phyloP scores from a whole-genome alignment of 2,113 vertebrate species.

The human region GRCh38 chr16:59736001-59736500 shows the following conservation, averaged over 20 bases:
- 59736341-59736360: too few relatives aligned
- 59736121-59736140: too few relatives aligned
- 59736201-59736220: neutral
- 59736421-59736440: neutral
- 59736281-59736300: too few relatives aligned
- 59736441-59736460: neutral
- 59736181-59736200: neutral
- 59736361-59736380: neutral
- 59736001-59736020: too few relatives aligned
- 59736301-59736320: neutral
- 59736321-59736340: neutral
- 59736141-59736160: too few relatives aligned
- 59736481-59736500: neutral
- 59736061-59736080: too few relatives aligned
- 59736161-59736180: neutral
- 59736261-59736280: neutral
- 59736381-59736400: neutral
- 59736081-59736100: too few relatives aligned
- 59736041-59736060: too few relatives aligned
- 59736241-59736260: neutral
- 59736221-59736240: neutral
- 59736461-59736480: neutral
- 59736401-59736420: neutral
- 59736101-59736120: too few relatives aligned
- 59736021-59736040: too few relatives aligned